phyloP scores from a whole-genome alignment of 2,113 vertebrate species.

The Thryonomys swinderianus region DNA sequence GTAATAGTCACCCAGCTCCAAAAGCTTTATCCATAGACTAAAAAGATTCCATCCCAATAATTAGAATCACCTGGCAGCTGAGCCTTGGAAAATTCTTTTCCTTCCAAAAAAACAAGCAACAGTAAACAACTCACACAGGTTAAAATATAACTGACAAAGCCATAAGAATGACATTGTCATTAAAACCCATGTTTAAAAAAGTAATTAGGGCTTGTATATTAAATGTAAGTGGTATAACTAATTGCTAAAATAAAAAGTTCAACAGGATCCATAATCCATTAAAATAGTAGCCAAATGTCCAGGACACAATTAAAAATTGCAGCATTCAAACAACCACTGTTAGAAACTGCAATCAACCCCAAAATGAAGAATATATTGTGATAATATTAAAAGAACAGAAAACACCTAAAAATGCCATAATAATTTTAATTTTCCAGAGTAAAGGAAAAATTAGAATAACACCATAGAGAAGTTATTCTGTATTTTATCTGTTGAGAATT shows the following conservation, averaged over 20 bases:
- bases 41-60: background rate
- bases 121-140: background rate
- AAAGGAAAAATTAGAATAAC: background rate
- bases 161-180: background rate
- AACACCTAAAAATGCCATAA: background rate
- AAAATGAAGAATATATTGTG: background rate
- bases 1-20: background rate
- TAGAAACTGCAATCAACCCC: background rate
- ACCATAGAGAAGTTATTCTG: too few species aligned
- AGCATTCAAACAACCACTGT: background rate
- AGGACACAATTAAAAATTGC: background rate
- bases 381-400: background rate
- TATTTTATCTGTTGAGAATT: too few species aligned
- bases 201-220: background rate
- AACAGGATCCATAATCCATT: background rate
- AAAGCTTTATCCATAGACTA: background rate
- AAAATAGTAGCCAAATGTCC: background rate
- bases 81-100: background rate
- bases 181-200: background rate
- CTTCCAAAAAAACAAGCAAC: background rate
- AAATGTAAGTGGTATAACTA: background rate
- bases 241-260: background rate
- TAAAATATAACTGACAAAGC: background rate
- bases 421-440: background rate
- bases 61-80: background rate